Conservation (phyloP, 2,113 vertebrate species). For the Ovis aries region ARS-UI_Ramb_v3.0 NC_056078.1:19850001-19850500, state of each 20-base stretch:
- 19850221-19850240: not conserved
- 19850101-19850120: accelerated
- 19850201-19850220: not conserved
- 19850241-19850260: not conserved
- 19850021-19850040: not conserved
- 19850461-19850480: not conserved
- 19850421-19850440: not conserved
- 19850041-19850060: not conserved
- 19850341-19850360: not conserved
- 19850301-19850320: not conserved
- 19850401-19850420: not conserved
- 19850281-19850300: not conserved
- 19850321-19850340: not conserved
- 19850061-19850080: not conserved
- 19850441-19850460: not conserved
- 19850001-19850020: not conserved
- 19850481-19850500: not conserved
- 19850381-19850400: not conserved
- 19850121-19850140: accelerated
- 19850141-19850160: not conserved
- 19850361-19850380: not conserved
- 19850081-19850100: not conserved
- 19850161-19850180: not conserved
- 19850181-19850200: not conserved
- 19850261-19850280: not conserved